These are phyloP conservation scores for Pantherophis guttatus DNA, from an alignment of 2,113 vertebrate species.

Conservation along the genomic window DNA sequence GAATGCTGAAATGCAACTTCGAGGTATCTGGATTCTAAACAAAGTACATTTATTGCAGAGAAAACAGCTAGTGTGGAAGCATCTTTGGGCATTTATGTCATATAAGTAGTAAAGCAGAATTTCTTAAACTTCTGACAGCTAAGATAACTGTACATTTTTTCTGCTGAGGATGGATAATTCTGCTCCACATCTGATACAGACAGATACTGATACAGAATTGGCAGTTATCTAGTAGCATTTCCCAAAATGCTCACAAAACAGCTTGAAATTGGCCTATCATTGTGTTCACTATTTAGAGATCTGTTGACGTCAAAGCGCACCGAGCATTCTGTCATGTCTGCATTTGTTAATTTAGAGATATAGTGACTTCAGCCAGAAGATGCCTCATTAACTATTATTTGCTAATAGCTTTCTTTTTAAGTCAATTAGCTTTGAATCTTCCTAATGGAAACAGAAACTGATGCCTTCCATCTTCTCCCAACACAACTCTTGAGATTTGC, in stretches of 20 bases:
- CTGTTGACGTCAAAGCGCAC: background rate
- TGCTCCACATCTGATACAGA: background rate
- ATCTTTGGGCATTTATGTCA: background rate
- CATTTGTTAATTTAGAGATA: background rate
- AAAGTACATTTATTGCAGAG: background rate
- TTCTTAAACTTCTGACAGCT: background rate
- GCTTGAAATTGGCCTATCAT: background rate
- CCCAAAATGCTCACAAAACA: background rate
- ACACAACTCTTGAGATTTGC: background rate
- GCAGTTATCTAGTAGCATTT: background rate
- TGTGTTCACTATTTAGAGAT: background rate
- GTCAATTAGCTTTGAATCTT: background rate
- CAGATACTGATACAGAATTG: too few relatives aligned
- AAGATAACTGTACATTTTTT: background rate
- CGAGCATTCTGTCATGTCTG: background rate
- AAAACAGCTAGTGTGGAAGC: background rate
- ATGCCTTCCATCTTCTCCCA: background rate
- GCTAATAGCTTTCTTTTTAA: background rate
- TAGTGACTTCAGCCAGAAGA: background rate
- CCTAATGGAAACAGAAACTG: background rate
- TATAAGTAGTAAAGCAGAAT: background rate
- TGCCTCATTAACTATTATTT: background rate
- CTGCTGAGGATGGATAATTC: background rate
- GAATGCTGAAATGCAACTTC: background rate
- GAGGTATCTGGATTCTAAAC: background rate